Conservation (phyloP, 2,113 vertebrate genomes). For the Sceloporus tristichus region DNA sequence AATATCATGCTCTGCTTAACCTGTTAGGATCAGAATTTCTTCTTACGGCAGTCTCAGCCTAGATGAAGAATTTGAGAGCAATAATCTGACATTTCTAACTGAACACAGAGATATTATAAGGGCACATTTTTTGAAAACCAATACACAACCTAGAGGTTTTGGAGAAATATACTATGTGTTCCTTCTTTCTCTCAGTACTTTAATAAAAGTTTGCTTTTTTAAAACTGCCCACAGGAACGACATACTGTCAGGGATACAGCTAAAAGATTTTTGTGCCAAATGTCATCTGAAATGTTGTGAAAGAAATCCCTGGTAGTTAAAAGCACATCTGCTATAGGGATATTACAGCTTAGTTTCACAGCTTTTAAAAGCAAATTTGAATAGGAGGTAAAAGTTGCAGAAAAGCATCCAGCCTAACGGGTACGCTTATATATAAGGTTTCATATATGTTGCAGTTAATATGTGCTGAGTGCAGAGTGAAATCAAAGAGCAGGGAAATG, state of each 20-base stretch:
- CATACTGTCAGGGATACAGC: slow-evolving; percentile 29
- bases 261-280: slow-evolving; percentile 38
- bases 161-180: neutral
- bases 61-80: slow-evolving; percentile 32
- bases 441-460: neutral
- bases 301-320: slow-evolving; percentile 43
- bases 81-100: neutral
- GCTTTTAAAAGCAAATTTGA: slow-evolving; percentile 40
- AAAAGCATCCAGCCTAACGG: neutral
- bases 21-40: slow-evolving; percentile 10
- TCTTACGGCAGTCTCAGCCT: slow-evolving; percentile 34
- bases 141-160: neutral
- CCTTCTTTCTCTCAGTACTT: neutral
- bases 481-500: neutral
- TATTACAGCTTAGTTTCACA: slow-evolving; percentile 2
- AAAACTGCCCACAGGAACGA: slow-evolving; percentile 6
- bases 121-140: slow-evolving; percentile 9
- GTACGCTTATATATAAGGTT: neutral
- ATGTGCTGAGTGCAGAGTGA: neutral
- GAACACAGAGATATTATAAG: slow-evolving; percentile 20
- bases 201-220: slow-evolving; percentile 48
- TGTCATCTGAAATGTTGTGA: slow-evolving; percentile 18
- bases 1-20: slow-evolving; percentile 18
- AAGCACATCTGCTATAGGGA: slow-evolving; percentile 32
- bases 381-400: neutral